Base-by-base conservation (phyloP, 2,113 vertebrate genomes). In the Andinoacara biseriatus region DNA sequence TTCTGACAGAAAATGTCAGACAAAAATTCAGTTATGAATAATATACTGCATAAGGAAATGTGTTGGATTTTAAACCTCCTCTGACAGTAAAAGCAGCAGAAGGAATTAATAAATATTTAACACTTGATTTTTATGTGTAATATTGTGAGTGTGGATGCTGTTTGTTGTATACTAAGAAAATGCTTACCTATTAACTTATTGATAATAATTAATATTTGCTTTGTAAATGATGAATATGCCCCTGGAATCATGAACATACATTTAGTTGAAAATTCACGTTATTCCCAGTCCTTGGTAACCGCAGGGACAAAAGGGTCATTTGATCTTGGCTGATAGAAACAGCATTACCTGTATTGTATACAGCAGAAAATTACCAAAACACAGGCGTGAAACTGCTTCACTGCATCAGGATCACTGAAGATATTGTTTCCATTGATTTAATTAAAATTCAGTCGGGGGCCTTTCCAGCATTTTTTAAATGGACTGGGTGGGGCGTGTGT, bases 341-440 rank as follows among this genome's bases (percentile, higher is more conserved):
- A 31, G 43, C 43, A 52, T 13, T 20, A 52, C 24, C 10, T 69
- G 5, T 69, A 52, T 24, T 1, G 3, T 52, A 29, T 52, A 52
- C 29, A 69, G 24, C 13, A 69, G 65, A 31, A 52, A 49, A 52
- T 52, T 7, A 52, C 40, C 65, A 69, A 52, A 69, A 69, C 24
- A 69, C 43, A 31, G 43, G 40, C 65, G 29, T 29, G 65, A 69
- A 69, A 0, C 24, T 52, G 17, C 24, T 46, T 52, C 65, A 69
- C 43, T 69, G 65, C 17, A 52, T 17, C 17, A 31, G 43, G 65
- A 43, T 52, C 49, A 52, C 29, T 31, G 65, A 69, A 20, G 43
- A 69, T 69, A 69, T 69, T 49, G 63, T 40, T 29, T 49, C 40
- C 63, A 69, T 49, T 49, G 40, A 69, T 69, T 69, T 69, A 29